phyloP scores from a whole-genome alignment of 2,797 vertebrate genomes.

The Denticeps clupeoides region DNA sequence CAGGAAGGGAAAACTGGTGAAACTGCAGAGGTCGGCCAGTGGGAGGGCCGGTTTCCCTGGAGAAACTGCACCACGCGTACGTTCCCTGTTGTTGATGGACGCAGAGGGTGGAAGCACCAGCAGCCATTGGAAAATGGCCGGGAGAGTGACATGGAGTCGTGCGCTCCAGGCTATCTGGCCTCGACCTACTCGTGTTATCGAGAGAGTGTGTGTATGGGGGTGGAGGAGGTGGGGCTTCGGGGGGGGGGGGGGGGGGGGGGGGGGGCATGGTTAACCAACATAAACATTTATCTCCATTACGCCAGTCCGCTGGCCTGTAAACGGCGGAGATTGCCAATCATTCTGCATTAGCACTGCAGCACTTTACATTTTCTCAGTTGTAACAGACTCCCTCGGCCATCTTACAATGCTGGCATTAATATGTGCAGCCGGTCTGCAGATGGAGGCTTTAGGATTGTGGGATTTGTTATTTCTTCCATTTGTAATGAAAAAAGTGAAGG shows the following conservation, averaged over 20 bases:
- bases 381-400: constrained; percentile 47
- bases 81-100: constrained; percentile 48
- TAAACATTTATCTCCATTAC: constrained; percentile 56
- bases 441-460: constrained; percentile 38
- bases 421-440: constrained; percentile 29
- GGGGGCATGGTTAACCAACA: constrained; percentile 25
- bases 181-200: background rate
- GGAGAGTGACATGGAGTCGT: constrained; percentile 55
- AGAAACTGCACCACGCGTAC: constrained; percentile 52
- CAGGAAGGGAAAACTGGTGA: background rate
- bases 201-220: constrained; percentile 11
- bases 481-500: too few relatives aligned
- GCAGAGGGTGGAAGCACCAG: constrained; percentile 40
- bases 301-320: constrained; percentile 47
- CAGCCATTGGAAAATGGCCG: constrained; percentile 51
- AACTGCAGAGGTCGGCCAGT: background rate
- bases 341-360: constrained; percentile 56
- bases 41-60: constrained; percentile 35
- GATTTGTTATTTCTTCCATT: constrained; percentile 21
- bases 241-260: background rate
- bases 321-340: constrained; percentile 56
- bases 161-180: too few relatives aligned
- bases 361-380: constrained; percentile 53
- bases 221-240: background rate
- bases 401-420: constrained; percentile 39